phyloP scores from a whole-genome alignment of 2,113 vertebrate species.

The Calyptommatus sinebrachiatus region DNA sequence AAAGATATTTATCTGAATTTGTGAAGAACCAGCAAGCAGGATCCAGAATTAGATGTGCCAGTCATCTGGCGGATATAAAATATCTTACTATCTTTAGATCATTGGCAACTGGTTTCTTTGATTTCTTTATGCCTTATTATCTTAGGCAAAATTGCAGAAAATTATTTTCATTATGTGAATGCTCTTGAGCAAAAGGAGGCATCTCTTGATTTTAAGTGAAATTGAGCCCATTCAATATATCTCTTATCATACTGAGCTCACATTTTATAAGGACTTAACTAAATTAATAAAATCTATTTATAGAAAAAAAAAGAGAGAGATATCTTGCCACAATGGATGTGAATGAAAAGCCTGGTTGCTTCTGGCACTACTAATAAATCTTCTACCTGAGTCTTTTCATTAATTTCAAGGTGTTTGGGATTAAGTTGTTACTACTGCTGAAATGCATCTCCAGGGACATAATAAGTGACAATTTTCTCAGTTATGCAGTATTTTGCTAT shows the following conservation, averaged over 20 bases:
- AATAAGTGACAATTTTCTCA: constrained; percentile 11
- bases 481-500: not conserved
- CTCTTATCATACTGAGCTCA: not conserved
- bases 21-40: too few species aligned
- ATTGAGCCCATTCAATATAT: not conserved
- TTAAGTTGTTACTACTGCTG: not conserved
- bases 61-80: not conserved
- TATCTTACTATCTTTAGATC: not conserved
- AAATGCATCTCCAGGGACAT: constrained; percentile 3
- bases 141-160: not conserved
- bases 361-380: constrained; percentile 4
- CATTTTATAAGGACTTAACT: not conserved
- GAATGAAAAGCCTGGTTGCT: not conserved
- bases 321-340: not conserved
- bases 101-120: not conserved
- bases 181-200: not conserved
- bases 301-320: fast-evolving
- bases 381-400: not conserved
- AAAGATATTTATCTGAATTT: too few species aligned
- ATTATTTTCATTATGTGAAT: not conserved
- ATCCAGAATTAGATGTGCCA: too few species aligned
- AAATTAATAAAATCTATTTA: constrained; percentile 10
- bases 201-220: not conserved
- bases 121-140: not conserved
- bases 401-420: constrained; percentile 17